Evolutionary conservation across 2,888 invertebrate genomes (phyloP).

Genomic region (Netelia inedita): DNA sequence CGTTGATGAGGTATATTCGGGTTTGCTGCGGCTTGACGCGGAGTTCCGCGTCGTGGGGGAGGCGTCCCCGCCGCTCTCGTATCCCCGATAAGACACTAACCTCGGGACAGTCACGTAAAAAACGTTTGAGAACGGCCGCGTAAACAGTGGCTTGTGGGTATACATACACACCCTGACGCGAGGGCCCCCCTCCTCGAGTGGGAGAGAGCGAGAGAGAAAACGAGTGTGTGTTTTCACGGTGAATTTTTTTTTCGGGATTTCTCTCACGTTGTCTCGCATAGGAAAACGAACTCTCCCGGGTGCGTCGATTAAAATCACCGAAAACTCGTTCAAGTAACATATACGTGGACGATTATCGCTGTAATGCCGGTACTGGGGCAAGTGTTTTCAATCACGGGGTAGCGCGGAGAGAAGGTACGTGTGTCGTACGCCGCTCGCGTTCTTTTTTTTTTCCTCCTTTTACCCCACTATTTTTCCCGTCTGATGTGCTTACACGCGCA

Average conservation of each 20-base stretch:
- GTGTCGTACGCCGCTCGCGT: conserved; percentile 23
- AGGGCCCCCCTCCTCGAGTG: conserved; percentile 54
- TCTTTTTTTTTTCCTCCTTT: conserved; percentile 42
- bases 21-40: conserved; percentile 78
- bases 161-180: conserved; percentile 83
- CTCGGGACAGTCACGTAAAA: conserved; percentile 60
- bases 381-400: conserved; percentile 77
- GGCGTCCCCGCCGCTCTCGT: conserved; percentile 75
- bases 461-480: conserved; percentile 64
- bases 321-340: background rate
- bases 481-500: conserved; percentile 25
- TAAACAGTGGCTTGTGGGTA: conserved; percentile 82
- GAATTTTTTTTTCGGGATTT: conserved; percentile 1
- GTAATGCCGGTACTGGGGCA: conserved; percentile 76
- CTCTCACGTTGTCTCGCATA: background rate
- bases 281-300: conserved; percentile 13
- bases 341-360: conserved; percentile 5
- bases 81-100: conserved; percentile 61
- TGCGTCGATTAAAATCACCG: conserved; percentile 1
- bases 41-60: conserved; percentile 79
- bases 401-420: conserved; percentile 52
- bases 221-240: conserved; percentile 26
- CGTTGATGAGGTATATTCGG: conserved; percentile 79
- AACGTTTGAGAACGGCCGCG: conserved; percentile 71
- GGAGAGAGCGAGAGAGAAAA: conserved; percentile 18